Conservation (phyloP, 1,140 invertebrate genomes). For the Drosophila malerkotliana region DNA sequence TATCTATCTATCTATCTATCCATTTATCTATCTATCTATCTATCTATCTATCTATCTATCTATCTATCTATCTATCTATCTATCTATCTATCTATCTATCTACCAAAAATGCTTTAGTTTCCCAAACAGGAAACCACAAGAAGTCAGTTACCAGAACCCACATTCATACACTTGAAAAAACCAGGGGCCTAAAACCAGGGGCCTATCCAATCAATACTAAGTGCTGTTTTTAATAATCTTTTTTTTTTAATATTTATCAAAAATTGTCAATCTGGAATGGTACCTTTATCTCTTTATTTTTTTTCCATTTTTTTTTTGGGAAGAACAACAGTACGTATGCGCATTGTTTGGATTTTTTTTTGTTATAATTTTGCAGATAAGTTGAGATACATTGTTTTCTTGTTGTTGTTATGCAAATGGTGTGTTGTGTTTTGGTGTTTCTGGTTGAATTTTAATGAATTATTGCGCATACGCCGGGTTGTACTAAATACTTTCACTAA, state of each 20-base stretch:
- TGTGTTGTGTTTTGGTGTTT: too few species aligned
- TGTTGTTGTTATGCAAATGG: slow-evolving; percentile 57
- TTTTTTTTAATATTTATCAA: background rate
- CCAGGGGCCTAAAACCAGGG: background rate
- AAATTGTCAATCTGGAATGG: background rate
- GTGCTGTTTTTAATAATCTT: slow-evolving; percentile 3
- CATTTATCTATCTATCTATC: too few species aligned
- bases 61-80: too few species aligned
- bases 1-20: too few species aligned
- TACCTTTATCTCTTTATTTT: background rate
- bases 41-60: too few species aligned
- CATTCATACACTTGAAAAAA: slow-evolving; percentile 5
- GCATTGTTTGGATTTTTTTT: slow-evolving; percentile 37
- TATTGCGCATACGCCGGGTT: slow-evolving; percentile 61
- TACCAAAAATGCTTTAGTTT: background rate
- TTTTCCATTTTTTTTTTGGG: background rate
- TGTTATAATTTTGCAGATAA: slow-evolving; percentile 50
- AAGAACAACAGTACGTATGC: slow-evolving; percentile 46
- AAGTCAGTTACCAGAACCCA: slow-evolving; percentile 6
- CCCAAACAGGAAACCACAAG: slow-evolving; percentile 2
- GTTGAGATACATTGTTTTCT: slow-evolving; percentile 56
- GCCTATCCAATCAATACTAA: slow-evolving; percentile 3
- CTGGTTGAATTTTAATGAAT: slow-evolving; percentile 64
- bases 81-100: too few species aligned
- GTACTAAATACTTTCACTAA: background rate